Base-by-base conservation (phyloP, 2,888 invertebrate genomes). In the Scaptomyza tumidula region DNA sequence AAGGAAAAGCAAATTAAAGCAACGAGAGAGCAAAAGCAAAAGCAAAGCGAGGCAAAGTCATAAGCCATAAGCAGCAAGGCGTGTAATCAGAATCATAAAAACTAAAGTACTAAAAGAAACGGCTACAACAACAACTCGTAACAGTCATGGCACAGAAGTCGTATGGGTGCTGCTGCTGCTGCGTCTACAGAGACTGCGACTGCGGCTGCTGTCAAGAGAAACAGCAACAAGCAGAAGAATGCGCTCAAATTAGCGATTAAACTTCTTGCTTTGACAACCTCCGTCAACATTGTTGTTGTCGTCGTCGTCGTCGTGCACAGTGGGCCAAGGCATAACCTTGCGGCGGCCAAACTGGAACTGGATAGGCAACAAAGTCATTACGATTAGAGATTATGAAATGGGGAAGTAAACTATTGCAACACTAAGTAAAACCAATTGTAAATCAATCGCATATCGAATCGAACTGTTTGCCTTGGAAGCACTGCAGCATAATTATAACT, bases 71-170 rank as follows among this genome's bases (percentile, higher is more conserved):
- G 80, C 80, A 83, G 60, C 82, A 79, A 84, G 78, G 75, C 82
- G 78, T 83, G 82, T 85, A 76, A 76, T 75, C 76, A 69, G 72
- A 76, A 76, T 69, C 72, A 69, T 72, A 67, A 76, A 69, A 72
- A 76, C 54, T 71, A 75, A 66, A 66, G 63, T 71, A 75, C 63
- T 59, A 37, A 60, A 45, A 68, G 5, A 52, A 59, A 56, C 53
- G 45, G 14, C 57, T 53, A 7, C 50, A 50, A 31, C 44, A 49
- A 29, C 37, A 66, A 16, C 53, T 35, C 19, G 6, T 49, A 39
- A 35, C 57, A 66, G 57, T 57, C 75, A 75, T 75, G 75, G 75
- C 71, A 66, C 71, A 75, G 67, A 75, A 75, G 63, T 75, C 71
- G 71, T 71, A 75, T 75, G 71, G 75, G 61, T 57, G 61, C 62